Evolutionary conservation across 2,888 invertebrate genomes (phyloP), one percentile per base, ranked within the genome.

Genomic region (Hyles lineata): DNA sequence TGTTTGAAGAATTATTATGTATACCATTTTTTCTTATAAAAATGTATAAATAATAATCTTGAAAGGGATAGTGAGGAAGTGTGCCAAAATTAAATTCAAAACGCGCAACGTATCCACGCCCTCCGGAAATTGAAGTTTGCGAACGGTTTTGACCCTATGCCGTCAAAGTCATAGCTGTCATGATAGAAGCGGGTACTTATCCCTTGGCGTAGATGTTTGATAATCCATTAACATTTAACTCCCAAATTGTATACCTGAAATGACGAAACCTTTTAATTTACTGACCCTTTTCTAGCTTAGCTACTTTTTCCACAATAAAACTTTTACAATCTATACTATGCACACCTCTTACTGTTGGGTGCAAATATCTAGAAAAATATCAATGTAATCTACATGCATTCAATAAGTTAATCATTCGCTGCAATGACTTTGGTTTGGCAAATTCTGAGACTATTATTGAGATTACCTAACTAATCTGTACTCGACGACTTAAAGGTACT

Each of bases 71-170:
- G 29, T 21, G 55, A 55, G 29, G 58, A 70, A 32, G 32, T 21
- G 29, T 32, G 29, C 29, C 59, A 70, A 70, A 61, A 92, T 90
- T 87, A 89, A 91, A 92, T 92, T 92, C 91, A 89, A 88, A 92
- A 88, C 85, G 86, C 83, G 85, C 80, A 81, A 82, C 83, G 79
- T 80, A 83, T 81, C 76, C 77, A 80, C 84, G 81, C 86, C 81
- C 84, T 82, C 90, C 92, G 93, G 93, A 93, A 92, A 93, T 93
- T 93, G 92, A 90, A 92, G 86, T 83, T 80, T 82, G 83, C 82
- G 83, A 83, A 85, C 83, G 79, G 82, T 88, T 88, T 88, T 92
- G 92, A 92, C 91, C 93, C 91, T 89, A 80, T 80, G 83, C 86
- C 85, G 87, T 85, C 86, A 85, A 80, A 83, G 81, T 90, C 92